A percentile compares a stretch with the other conserved stretches of the same genome.
Conservation (phyloP, 2,113 vertebrate genomes). For the Elaphurus davidianus region DNA sequence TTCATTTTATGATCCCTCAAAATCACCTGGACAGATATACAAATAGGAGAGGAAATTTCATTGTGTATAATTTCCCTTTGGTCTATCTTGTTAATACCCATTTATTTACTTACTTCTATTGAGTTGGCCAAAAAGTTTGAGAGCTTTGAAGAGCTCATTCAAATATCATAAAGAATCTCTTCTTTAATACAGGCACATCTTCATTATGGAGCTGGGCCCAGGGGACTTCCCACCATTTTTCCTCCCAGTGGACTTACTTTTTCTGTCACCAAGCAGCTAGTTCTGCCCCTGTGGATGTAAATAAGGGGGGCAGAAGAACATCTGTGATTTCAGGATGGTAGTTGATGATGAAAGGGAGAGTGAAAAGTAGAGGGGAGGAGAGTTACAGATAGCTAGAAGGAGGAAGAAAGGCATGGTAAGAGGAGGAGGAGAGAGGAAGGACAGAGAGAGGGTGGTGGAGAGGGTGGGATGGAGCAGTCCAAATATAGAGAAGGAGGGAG, state of each 20-base stretch:
- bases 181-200: neutral
- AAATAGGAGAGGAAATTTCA: conserved; percentile 89
- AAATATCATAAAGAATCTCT: conserved; percentile 81
- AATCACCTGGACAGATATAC: conserved; percentile 84
- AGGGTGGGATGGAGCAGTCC: neutral
- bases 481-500: neutral
- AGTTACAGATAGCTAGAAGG: neutral
- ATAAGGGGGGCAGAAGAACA: neutral
- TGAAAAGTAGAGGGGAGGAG: neutral
- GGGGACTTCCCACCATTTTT: neutral
- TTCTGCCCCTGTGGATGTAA: neutral
- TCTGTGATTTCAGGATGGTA: neutral
- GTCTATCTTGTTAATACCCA: conserved; percentile 79
- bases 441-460: neutral
- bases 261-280: neutral
- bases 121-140: conserved; percentile 26
- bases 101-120: conserved; percentile 70
- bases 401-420: neutral
- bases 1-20: conserved; percentile 82
- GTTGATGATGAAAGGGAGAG: neutral
- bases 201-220: neutral
- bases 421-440: neutral
- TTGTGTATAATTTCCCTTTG: conserved; percentile 86
- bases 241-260: neutral
- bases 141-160: conserved; percentile 85